phyloP scores from a whole-genome alignment of 2,113 vertebrate species.

The Galbula dea region DNA sequence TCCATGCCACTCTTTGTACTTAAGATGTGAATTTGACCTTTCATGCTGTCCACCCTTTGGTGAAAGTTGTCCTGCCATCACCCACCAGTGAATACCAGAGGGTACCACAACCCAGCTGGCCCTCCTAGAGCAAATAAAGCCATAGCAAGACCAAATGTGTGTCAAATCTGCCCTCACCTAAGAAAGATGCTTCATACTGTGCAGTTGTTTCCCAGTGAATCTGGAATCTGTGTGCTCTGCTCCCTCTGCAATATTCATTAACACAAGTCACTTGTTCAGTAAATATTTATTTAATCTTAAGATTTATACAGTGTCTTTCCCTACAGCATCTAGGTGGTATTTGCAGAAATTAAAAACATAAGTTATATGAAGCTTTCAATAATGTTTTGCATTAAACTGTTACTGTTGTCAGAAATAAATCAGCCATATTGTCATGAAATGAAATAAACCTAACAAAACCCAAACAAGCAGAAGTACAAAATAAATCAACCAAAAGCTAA shows the following conservation, averaged over 20 bases:
- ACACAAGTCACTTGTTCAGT: slow-evolving; percentile 38
- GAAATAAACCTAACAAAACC: slow-evolving; percentile 68
- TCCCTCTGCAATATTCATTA: slow-evolving; percentile 59
- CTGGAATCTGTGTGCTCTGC: neutral
- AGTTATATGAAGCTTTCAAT: slow-evolving; percentile 68
- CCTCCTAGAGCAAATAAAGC: neutral
- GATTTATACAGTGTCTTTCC: slow-evolving; percentile 59
- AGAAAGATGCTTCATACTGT: neutral
- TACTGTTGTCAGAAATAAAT: slow-evolving; percentile 67
- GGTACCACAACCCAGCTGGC: neutral
- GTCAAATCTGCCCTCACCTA: neutral
- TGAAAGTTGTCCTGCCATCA: neutral
- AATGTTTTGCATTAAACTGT: slow-evolving; percentile 63
- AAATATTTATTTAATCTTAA: slow-evolving; percentile 65
- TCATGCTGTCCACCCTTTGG: neutral
- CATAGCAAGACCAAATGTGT: neutral
- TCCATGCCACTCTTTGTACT: neutral
- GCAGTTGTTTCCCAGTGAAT: neutral
- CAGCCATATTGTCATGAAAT: slow-evolving; percentile 63
- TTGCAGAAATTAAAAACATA: slow-evolving; percentile 70
- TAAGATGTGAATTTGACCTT: neutral
- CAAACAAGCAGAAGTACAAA: slow-evolving; percentile 66
- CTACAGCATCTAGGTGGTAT: slow-evolving; percentile 58
- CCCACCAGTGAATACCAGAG: neutral
- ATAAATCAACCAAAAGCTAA: slow-evolving; percentile 66